Evolutionary conservation across 2,888 invertebrate genomes (phyloP), one percentile per base, ranked within the genome.

Genomic region (Drosophila cyrtoloma): DNA sequence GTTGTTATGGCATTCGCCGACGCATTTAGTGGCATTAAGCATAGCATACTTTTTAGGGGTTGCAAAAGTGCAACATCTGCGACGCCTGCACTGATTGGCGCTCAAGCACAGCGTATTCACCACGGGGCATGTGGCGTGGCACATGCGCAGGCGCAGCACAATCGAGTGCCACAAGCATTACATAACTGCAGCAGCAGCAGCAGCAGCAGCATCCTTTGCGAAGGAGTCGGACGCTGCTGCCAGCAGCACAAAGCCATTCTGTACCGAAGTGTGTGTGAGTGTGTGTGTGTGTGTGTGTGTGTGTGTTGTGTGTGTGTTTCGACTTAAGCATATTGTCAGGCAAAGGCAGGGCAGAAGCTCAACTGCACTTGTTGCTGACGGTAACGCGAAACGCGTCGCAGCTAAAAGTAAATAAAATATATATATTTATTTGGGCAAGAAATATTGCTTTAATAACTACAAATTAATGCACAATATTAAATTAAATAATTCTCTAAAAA

Each of bases 331-430:
- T 58, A 68, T 52, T 32, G 55, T 39, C n/a, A 28, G 42, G 64
- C 64, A 59, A 72, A 71, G 52, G 37, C 68, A 56, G 74, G 65
- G 71, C 84, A 92, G 91, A 92, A 79, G 59, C 81, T 74, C 47
- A 76, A 79, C 77, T 88, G 81, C 92, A 92, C 92, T 92, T 92
- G 92, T 92, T 92, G 92, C 92, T 91, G 91, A 86, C 81, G 79
- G 79, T 80, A 66, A 68, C 77, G 75, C 74, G 59, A 56, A 67
- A 63, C 61, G 71, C 9, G 33, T 47, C 61, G 66, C 60, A 19
- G 39, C 42, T 57, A 60, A 73, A 53, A 26, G 50, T 26, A 44
- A n/a, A 35, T 39, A 52, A 33, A 33, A 51, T 16, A 19, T 14
- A 19, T 14, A 30, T 33, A 12, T 9, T 28, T 51, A 39, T 32